These are phyloP conservation scores for Oscheius sp. DNA, from an alignment of 2,888 invertebrate genomes.

Conservation along the genomic window DNA sequence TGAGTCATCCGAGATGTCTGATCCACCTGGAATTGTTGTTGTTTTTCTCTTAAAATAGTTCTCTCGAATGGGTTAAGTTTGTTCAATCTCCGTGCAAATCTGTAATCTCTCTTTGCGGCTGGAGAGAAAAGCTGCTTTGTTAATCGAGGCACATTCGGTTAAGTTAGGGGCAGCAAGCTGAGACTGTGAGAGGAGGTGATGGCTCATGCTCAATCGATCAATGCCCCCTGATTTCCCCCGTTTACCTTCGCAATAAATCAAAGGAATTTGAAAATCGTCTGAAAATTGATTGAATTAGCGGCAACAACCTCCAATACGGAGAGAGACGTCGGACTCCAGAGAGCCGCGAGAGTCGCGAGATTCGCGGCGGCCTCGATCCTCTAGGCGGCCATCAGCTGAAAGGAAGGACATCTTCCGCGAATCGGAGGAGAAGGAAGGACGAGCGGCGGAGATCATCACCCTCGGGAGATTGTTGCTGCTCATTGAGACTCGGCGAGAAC, in stretches of 20 bases:
- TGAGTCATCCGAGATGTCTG: constrained; percentile 56
- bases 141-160: no score
- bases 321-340: constrained; percentile 65
- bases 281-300: background rate
- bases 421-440: constrained; percentile 65
- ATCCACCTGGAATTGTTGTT: constrained; percentile 36
- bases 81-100: no score
- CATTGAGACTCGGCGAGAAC: constrained; percentile 67
- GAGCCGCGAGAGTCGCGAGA: constrained; percentile 63
- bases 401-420: constrained; percentile 68
- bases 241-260: constrained; percentile 17
- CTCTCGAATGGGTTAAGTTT: no score
- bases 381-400: constrained; percentile 68
- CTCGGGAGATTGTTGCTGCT: constrained; percentile 65
- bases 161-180: no score
- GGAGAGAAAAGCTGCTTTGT: no score
- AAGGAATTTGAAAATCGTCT: constrained; percentile 19
- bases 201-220: no score
- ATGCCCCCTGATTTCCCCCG: no score
- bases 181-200: background rate
- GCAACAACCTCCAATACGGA: constrained; percentile 54
- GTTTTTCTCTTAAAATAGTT: no score
- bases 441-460: constrained; percentile 68
- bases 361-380: constrained; percentile 61
- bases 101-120: no score